phyloP scores from a whole-genome alignment of 2,113 vertebrate genomes.

The Dasypus novemcinctus region DNA sequence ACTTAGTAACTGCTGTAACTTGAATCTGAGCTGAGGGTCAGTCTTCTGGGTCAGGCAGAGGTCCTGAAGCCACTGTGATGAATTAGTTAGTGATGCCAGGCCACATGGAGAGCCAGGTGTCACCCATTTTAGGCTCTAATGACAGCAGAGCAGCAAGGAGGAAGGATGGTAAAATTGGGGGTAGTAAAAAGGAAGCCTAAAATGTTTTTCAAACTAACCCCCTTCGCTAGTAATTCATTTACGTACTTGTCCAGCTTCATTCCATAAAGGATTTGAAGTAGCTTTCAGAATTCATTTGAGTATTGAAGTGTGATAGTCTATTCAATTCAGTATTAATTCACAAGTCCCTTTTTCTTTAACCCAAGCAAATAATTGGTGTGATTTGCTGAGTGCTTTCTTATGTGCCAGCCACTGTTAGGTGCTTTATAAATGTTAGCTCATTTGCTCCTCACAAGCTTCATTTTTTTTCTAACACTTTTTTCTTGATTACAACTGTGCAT shows the following conservation, averaged over 20 bases:
- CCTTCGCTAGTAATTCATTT: not conserved
- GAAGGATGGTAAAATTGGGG: not conserved
- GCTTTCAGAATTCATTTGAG: conserved; percentile 46
- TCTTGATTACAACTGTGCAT: conserved; percentile 53
- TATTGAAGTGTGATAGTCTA: conserved; percentile 49
- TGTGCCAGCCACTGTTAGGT: not conserved
- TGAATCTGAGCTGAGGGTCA: conserved; percentile 23
- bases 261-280: not conserved
- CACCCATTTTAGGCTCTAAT: not conserved
- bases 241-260: conserved; percentile 44
- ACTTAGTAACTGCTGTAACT: not conserved
- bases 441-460: conserved; percentile 46
- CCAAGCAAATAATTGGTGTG: conserved; percentile 48
- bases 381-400: conserved; percentile 44
- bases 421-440: conserved; percentile 45
- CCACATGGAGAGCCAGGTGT: not conserved
- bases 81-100: not conserved
- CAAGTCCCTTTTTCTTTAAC: conserved; percentile 36
- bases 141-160: conserved; percentile 10
- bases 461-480: conserved; percentile 46
- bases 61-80: conserved; percentile 4
- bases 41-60: not conserved
- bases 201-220: conserved; percentile 19
- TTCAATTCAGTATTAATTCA: conserved; percentile 34
- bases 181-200: conserved; percentile 28